A percentile compares a stretch with the other conserved stretches of the same genome.
These are phyloP conservation scores for Anguilla marmorata DNA, from an alignment of 2,797 vertebrate genomes.

Conservation along the genomic window DNA sequence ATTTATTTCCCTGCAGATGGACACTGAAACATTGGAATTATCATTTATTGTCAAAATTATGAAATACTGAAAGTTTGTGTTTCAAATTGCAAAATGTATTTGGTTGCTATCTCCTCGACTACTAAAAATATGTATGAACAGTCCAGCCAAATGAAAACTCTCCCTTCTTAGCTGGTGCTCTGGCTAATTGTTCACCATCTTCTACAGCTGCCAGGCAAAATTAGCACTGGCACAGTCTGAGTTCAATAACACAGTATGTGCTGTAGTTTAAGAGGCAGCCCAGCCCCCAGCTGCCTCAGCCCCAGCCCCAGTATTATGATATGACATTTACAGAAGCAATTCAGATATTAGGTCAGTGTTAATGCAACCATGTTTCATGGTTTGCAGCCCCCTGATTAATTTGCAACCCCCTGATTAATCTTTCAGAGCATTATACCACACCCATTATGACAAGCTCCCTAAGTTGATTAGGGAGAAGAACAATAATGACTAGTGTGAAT, in stretches of 20 bases:
- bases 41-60: too few species aligned
- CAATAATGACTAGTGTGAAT: not conserved
- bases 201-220: not conserved
- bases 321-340: not conserved
- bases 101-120: not conserved
- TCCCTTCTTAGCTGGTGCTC: too few species aligned
- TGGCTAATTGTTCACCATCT: not conserved
- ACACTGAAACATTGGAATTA: too few species aligned
- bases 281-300: not conserved
- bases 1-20: too few species aligned
- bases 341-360: not conserved
- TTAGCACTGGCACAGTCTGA: not conserved
- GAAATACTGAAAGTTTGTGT: not conserved
- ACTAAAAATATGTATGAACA: not conserved
- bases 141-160: too few species aligned
- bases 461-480: not conserved
- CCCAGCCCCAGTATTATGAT: not conserved
- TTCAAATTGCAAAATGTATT: not conserved
- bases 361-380: not conserved
- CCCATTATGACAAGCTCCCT: not conserved
- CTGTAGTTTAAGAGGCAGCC: not conserved
- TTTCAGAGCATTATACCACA: not conserved
- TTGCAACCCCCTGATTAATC: not conserved
- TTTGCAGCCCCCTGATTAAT: not conserved
- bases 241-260: not conserved